Conservation (phyloP, 1,140 invertebrate genomes). For the Lineus longissimus region DNA sequence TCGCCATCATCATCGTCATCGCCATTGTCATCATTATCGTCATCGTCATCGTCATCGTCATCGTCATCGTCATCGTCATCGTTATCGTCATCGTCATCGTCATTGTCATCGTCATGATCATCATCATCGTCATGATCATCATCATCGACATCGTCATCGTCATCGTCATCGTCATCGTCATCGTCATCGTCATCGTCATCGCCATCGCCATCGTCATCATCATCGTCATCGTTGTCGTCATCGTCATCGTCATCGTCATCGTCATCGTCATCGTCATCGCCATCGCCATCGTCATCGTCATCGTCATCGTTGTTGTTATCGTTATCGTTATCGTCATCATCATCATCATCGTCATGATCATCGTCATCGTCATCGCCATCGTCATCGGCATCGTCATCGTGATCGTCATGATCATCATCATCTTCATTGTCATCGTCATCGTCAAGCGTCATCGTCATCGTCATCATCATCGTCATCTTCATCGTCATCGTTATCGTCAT, state of each 20-base stretch:
- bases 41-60: slow-evolving; percentile 1
- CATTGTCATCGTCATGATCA: too few species aligned
- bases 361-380: too few species aligned
- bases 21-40: slow-evolving; percentile 2
- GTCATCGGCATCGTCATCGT: too few species aligned
- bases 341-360: too few species aligned
- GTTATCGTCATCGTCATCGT: slow-evolving; percentile 1
- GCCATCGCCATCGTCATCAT: slow-evolving; percentile 1
- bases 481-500: slow-evolving; percentile 1
- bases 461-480: neutral
- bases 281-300: slow-evolving; percentile 1
- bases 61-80: slow-evolving; percentile 1
- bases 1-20: slow-evolving; percentile 1
- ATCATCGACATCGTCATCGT: neutral
- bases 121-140: too few species aligned
- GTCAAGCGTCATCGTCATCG: too few species aligned
- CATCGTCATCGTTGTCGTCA: slow-evolving; percentile 1
- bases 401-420: too few species aligned
- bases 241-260: slow-evolving; percentile 1
- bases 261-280: slow-evolving; percentile 1
- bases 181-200: slow-evolving; percentile 1
- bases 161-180: slow-evolving; percentile 1
- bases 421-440: too few species aligned
- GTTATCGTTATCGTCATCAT: slow-evolving; percentile 3
- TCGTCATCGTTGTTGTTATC: slow-evolving; percentile 2